These are phyloP conservation scores for Menidia menidia DNA, from an alignment of 2,797 vertebrate species.

Conservation along the genomic window DNA sequence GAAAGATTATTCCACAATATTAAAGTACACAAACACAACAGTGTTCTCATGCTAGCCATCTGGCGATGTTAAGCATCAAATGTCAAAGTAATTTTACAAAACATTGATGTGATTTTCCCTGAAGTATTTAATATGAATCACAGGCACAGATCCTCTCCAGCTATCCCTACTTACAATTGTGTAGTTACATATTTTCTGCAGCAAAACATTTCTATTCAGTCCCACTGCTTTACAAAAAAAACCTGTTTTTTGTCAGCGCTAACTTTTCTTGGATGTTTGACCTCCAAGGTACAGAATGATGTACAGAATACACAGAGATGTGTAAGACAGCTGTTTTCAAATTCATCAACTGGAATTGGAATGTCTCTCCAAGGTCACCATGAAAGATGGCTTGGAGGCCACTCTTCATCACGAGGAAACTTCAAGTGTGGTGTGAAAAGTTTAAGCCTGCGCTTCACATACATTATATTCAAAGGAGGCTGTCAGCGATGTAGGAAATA, in stretches of 20 bases:
- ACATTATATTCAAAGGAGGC: not conserved
- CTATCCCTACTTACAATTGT: not conserved
- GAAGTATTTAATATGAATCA: conserved; percentile 10
- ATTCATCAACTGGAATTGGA: not conserved
- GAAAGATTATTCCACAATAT: conserved; percentile 22
- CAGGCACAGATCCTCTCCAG: not conserved
- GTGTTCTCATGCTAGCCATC: conserved; percentile 56
- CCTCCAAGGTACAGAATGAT: not conserved
- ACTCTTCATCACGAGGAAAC: not conserved
- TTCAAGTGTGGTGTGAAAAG: not conserved
- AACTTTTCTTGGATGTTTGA: conserved; percentile 6
- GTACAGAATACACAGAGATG: not conserved
- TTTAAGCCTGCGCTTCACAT: not conserved
- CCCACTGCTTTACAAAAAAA: conserved; percentile 9
- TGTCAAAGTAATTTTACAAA: conserved; percentile 38
- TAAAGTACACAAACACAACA: conserved; percentile 40
- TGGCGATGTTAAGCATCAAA: conserved; percentile 51
- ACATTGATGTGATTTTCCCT: conserved; percentile 27
- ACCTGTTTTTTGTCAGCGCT: not conserved
- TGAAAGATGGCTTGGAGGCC: not conserved
- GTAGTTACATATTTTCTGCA: conserved; percentile 14
- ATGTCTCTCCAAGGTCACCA: not conserved
- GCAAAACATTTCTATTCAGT: conserved; percentile 6
- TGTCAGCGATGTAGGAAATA: not conserved
- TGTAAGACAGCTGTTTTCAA: not conserved